Evolutionary conservation across 64 coral and sea anemone genomes (phyloP).

Genomic region (Pachyseris speciosa): DNA sequence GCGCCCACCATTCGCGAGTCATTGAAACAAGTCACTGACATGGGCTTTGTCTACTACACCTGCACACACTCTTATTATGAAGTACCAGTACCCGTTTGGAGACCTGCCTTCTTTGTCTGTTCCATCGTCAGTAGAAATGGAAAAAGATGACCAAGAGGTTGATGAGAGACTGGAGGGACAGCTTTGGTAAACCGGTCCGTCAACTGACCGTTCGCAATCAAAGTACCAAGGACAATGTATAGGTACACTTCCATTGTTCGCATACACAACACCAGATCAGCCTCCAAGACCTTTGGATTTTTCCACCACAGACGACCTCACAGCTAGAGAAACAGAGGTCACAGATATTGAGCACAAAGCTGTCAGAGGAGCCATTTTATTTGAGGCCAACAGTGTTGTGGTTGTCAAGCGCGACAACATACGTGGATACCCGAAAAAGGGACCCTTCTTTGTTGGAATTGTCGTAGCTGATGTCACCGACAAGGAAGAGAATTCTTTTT

Average conservation of each 20-base stretch:
- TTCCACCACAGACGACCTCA: neutral
- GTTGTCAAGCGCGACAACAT: constrained; percentile 27
- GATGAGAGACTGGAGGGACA: constrained; percentile 68
- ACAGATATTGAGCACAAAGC: neutral
- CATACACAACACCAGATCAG: constrained; percentile 28
- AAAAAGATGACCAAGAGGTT: constrained; percentile 40
- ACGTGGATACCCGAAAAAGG: neutral
- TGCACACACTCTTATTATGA: constrained; percentile 6
- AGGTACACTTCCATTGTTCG: constrained; percentile 38
- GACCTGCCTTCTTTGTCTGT: constrained; percentile 6
- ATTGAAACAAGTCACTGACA: constrained; percentile 40
- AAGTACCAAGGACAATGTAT: constrained; percentile 70
- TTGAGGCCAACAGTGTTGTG: constrained; percentile 4
- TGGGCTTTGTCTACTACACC: constrained; percentile 46
- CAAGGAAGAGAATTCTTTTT: constrained; percentile 1
- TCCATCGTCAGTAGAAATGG: constrained; percentile 25
- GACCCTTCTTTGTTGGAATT: constrained; percentile 30
- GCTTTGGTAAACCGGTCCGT: constrained; percentile 29
- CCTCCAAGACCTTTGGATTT: constrained; percentile 33
- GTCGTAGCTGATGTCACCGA: constrained; percentile 34
- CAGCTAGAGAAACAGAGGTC: neutral
- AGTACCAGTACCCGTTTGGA: constrained; percentile 31
- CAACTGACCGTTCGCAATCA: constrained; percentile 64
- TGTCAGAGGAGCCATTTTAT: constrained; percentile 3
- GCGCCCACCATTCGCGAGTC: constrained; percentile 44